phyloP scores from a whole-genome alignment of 2,113 vertebrate species.

The Aix galericulata region DNA sequence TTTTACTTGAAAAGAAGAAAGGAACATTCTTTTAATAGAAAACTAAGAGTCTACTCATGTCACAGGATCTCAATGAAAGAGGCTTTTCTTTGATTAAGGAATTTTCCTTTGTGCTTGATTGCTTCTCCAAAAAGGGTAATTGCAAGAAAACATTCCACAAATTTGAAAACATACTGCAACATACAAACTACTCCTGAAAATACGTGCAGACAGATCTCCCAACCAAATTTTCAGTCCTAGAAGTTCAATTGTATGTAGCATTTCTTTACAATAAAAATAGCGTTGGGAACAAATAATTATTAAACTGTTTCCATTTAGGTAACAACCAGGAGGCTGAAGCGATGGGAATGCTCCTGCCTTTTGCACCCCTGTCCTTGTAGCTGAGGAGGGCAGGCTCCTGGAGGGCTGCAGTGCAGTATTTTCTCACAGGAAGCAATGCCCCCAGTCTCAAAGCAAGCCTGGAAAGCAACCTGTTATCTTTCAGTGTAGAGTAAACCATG shows the following conservation, averaged over 20 bases:
- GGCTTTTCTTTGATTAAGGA: background rate
- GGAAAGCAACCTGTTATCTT: background rate
- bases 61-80: background rate
- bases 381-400: background rate
- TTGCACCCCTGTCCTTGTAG: background rate
- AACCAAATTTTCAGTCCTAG: background rate
- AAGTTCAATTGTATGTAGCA: background rate
- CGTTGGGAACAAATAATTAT: background rate
- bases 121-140: background rate
- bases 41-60: background rate
- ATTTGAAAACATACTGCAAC: background rate
- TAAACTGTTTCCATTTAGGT: background rate
- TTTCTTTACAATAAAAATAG: background rate
- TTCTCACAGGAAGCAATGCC: background rate
- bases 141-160: background rate
- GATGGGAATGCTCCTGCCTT: background rate
- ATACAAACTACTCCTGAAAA: background rate
- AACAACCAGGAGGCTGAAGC: background rate
- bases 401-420: background rate
- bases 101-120: background rate
- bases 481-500: background rate
- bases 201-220: background rate
- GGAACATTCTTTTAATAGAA: background rate
- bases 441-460: background rate
- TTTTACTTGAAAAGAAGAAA: background rate